Percentiles rank a stretch among this genome's conserved stretches.
Conservation (phyloP, 2,797 vertebrate genomes). For the Merluccius polli region DNA sequence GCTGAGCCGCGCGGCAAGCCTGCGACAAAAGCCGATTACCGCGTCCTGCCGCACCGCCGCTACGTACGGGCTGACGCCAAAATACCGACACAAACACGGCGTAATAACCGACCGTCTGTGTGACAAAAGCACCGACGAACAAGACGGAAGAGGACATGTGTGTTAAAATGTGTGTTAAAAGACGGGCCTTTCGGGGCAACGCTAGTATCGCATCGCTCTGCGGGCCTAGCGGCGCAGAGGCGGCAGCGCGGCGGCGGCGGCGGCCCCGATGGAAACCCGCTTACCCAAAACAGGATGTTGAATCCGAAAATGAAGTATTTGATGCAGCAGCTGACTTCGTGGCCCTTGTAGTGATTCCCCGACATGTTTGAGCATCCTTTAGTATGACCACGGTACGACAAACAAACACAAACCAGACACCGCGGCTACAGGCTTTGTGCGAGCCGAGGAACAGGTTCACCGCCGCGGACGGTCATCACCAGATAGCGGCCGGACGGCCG, state of each 20-base stretch:
- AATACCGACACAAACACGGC: neutral
- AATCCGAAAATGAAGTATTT: conserved; percentile 99
- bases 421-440: conserved; percentile 63
- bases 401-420: too few relatives aligned
- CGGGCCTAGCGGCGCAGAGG: neutral
- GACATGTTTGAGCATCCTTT: conserved; percentile 87
- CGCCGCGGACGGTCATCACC: conserved; percentile 50
- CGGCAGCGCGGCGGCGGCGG: neutral
- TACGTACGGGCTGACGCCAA: neutral
- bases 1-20: neutral
- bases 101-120: neutral
- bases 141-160: too few relatives aligned
- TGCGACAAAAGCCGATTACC: conserved; percentile 4
- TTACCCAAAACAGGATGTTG: conserved; percentile 99
- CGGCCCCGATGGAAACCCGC: conserved; percentile 34
- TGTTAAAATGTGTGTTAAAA: too few relatives aligned
- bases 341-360: conserved; percentile 92
- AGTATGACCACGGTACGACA: conserved; percentile 39
- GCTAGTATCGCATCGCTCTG: too few relatives aligned
- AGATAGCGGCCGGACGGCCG: neutral
- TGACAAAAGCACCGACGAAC: too few relatives aligned
- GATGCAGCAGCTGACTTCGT: conserved; percentile 99
- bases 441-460: conserved; percentile 51
- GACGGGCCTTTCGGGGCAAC: too few relatives aligned
- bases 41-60: neutral